Evolutionary conservation across 2,797 vertebrate genomes (phyloP).

Genomic region (Danio kyathit): DNA sequence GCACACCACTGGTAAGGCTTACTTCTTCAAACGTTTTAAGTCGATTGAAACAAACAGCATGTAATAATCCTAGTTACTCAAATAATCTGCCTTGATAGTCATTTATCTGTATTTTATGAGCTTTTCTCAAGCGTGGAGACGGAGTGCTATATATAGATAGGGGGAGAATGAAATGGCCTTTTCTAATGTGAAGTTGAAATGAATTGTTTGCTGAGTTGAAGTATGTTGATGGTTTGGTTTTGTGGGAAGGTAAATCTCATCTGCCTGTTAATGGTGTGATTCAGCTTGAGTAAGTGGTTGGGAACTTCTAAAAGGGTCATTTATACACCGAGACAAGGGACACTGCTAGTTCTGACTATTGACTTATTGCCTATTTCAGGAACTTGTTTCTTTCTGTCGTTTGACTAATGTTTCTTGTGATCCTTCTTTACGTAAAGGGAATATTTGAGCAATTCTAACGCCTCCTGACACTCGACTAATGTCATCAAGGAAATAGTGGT

Average conservation of each 20-base stretch:
- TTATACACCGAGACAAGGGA: not conserved
- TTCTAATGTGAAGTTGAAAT: not conserved
- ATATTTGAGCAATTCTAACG: not conserved
- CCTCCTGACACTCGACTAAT: not conserved
- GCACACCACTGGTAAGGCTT: not conserved
- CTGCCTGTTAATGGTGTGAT: not conserved
- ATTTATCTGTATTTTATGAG: not conserved
- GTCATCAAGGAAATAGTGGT: not conserved
- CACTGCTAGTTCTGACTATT: not conserved
- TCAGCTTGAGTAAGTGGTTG: not conserved
- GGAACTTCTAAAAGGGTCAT: not conserved
- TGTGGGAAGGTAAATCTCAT: not conserved
- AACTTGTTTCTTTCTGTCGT: not conserved
- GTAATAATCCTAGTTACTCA: not conserved
- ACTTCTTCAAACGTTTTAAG: not conserved
- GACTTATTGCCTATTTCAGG: not conserved
- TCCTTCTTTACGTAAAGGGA: not conserved
- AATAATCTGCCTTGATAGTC: not conserved
- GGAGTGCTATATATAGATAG: no score
- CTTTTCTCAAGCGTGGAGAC: not conserved
- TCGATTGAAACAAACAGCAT: not conserved
- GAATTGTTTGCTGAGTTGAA: not conserved
- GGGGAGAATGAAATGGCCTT: not conserved
- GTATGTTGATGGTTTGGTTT: not conserved
- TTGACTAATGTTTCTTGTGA: not conserved